phyloP scores from a whole-genome alignment of 2,113 vertebrate species.

The Geococcyx californianus region DNA sequence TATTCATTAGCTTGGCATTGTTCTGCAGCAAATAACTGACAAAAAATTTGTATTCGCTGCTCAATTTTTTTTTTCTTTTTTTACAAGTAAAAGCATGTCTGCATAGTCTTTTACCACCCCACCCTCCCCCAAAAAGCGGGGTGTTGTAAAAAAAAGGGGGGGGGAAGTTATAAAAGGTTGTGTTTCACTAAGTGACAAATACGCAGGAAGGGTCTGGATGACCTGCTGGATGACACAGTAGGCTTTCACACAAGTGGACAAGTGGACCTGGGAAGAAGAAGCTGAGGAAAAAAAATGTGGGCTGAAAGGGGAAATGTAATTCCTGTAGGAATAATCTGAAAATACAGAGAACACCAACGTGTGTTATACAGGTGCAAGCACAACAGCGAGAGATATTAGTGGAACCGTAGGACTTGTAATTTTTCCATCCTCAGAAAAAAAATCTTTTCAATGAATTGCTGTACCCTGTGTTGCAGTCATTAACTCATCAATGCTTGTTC shows the following conservation, averaged over 20 bases:
- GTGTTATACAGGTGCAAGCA: background rate
- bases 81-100: slow-evolving; percentile 26
- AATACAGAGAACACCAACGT: background rate
- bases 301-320: background rate
- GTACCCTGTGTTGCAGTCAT: background rate
- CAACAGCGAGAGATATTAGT: background rate
- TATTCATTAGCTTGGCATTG: slow-evolving; percentile 60
- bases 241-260: background rate
- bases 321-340: background rate
- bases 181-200: background rate
- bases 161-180: background rate
- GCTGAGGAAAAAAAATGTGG: background rate
- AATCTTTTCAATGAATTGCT: background rate
- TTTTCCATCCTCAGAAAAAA: background rate
- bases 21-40: slow-evolving; percentile 65
- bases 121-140: background rate
- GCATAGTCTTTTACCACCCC: background rate
- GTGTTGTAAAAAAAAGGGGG: background rate
- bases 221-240: background rate
- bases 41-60: slow-evolving; percentile 16
- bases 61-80: background rate
- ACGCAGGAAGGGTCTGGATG: background rate
- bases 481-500: slow-evolving; percentile 1
- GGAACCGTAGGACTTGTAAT: background rate
- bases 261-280: background rate